phyloP scores from a whole-genome alignment of 2,113 vertebrate genomes.

The Aramus guarauna region DNA sequence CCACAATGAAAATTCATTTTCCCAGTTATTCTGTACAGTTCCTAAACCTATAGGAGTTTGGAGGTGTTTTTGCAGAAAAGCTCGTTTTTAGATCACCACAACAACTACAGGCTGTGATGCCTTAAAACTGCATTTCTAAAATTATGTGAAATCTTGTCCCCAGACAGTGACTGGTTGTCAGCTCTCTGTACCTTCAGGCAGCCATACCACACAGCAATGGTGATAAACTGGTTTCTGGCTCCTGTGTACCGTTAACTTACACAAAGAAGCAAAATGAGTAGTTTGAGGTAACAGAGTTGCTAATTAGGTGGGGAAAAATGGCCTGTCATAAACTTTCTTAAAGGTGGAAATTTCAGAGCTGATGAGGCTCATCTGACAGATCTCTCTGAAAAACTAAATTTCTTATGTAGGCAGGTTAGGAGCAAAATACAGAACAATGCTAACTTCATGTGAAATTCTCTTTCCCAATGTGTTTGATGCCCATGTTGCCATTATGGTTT shows the following conservation, averaged over 20 bases:
- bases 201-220: background rate
- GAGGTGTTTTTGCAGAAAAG: background rate
- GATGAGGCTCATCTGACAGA: background rate
- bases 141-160: background rate
- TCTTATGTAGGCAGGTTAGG: background rate
- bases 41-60: background rate
- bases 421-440: fast-evolving
- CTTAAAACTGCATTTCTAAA: background rate
- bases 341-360: background rate
- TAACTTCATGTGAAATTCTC: background rate
- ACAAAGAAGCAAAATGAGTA: background rate
- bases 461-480: background rate
- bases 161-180: background rate
- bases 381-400: background rate
- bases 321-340: background rate
- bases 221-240: background rate
- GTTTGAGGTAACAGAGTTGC: background rate
- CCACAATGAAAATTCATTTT: background rate
- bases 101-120: background rate
- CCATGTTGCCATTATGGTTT: background rate
- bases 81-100: background rate
- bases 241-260: background rate
- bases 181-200: background rate
- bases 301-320: background rate
- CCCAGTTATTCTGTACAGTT: background rate